Evolutionary conservation across 2,888 invertebrate genomes (phyloP).

Genomic region (Mystacides longicornis): DNA sequence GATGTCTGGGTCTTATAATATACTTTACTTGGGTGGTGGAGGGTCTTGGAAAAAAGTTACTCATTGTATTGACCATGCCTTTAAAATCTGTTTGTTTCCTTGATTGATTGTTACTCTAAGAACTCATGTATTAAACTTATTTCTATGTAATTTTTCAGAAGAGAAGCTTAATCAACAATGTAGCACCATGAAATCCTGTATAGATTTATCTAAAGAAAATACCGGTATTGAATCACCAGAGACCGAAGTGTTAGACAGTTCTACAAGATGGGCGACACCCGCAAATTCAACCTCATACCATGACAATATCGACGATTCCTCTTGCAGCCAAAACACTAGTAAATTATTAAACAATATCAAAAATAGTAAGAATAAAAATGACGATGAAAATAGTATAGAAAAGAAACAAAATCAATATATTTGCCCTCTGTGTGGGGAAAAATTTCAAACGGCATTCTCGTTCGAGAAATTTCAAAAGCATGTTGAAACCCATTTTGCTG

Average conservation of each 20-base stretch:
- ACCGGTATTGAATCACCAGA: slow-evolving; percentile 31
- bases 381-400: not conserved
- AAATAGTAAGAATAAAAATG: slow-evolving; percentile 19
- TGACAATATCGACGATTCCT: slow-evolving; percentile 18
- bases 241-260: slow-evolving; percentile 45
- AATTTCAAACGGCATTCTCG: slow-evolving; percentile 48
- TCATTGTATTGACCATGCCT: too few relatives aligned
- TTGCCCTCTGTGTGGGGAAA: slow-evolving; percentile 68
- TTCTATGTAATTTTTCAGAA: not conserved
- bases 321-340: slow-evolving; percentile 34
- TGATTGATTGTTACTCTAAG: too few relatives aligned
- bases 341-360: slow-evolving; percentile 19
- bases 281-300: slow-evolving; percentile 28
- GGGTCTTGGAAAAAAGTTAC: too few relatives aligned
- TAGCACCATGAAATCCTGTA: not conserved
- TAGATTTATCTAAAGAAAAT: slow-evolving; percentile 8
- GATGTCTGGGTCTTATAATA: too few relatives aligned
- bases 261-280: slow-evolving; percentile 44
- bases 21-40: too few relatives aligned
- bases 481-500: slow-evolving; percentile 69
- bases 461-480: slow-evolving; percentile 66
- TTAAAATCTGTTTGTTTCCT: too few relatives aligned
- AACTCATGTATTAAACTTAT: too few relatives aligned
- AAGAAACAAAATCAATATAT: slow-evolving; percentile 42
- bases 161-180: not conserved